A percentile compares a stretch with the other conserved stretches of the same genome.
phyloP scores from a whole-genome alignment of 1,140 invertebrate species.

The Theocolax elegans region DNA sequence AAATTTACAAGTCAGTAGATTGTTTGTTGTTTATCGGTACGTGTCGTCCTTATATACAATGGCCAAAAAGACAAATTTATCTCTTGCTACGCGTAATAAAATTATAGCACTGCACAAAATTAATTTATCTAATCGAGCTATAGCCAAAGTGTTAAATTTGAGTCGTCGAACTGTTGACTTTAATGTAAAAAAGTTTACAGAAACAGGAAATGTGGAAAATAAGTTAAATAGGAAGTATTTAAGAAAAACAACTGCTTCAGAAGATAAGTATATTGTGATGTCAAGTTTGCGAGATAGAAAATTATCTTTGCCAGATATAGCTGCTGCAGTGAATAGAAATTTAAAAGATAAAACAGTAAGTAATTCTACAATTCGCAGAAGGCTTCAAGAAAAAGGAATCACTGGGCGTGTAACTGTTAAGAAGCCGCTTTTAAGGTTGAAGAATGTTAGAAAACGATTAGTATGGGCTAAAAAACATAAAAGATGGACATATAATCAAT shows the following conservation, averaged over 20 bases:
- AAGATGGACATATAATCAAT: conserved; percentile 39
- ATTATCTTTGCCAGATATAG: conserved; percentile 9
- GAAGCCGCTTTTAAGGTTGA: conserved; percentile 42
- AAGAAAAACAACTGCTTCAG: conserved; percentile 3
- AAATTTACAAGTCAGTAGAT: too few species aligned
- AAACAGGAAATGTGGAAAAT: not conserved
- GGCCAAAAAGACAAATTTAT: not conserved
- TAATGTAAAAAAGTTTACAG: too few species aligned
- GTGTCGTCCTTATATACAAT: too few species aligned
- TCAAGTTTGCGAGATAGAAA: not conserved
- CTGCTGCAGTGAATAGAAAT: conserved; percentile 9
- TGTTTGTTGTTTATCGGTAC: too few species aligned
- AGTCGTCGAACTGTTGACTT: not conserved
- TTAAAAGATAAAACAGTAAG: not conserved
- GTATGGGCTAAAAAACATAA: conserved; percentile 42
- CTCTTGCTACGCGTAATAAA: not conserved
- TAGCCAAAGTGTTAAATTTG: not conserved
- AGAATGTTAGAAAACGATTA: conserved; percentile 46
- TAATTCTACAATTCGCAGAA: too few species aligned
- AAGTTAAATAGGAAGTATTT: not conserved
- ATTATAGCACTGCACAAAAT: not conserved
- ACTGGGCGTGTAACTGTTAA: not conserved
- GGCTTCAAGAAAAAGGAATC: too few species aligned
- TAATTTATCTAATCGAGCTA: not conserved
- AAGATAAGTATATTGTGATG: conserved; percentile 3